Percentiles rank a stretch among this genome's conserved stretches.
Conservation (phyloP, 2,797 vertebrate species). For the Pseudocheirus occidentalis region DNA sequence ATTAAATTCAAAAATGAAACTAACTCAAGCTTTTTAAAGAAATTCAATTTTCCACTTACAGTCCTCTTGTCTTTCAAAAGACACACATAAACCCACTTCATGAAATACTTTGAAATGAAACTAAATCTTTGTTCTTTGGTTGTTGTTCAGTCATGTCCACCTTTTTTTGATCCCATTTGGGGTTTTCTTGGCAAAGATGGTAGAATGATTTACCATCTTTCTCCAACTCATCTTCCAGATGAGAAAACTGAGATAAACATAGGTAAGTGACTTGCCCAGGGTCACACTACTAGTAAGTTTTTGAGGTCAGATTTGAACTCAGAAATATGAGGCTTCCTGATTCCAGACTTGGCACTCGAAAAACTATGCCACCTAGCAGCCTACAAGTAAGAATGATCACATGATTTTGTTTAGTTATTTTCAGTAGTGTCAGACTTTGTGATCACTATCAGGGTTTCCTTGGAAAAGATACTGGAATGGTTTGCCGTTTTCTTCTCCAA, state of each 20-base stretch:
- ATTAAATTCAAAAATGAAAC: not conserved
- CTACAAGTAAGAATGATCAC: too few species aligned
- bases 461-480: too few species aligned
- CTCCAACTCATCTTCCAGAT: too few species aligned
- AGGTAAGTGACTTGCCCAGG: too few species aligned
- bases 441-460: too few species aligned
- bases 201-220: not conserved
- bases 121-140: not conserved
- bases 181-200: not conserved
- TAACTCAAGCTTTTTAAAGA: not conserved
- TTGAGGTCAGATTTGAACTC: not conserved
- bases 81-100: not conserved
- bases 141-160: not conserved
- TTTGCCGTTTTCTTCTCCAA: not conserved
- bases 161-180: not conserved
- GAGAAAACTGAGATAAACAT: too few species aligned
- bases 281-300: too few species aligned
- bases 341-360: not conserved
- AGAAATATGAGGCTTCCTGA: not conserved
- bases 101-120: not conserved
- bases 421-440: too few species aligned
- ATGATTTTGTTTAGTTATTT: too few species aligned
- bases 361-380: not conserved
- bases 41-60: not conserved
- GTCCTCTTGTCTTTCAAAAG: not conserved